Percentiles rank a stretch among this genome's conserved stretches.
phyloP scores from a whole-genome alignment of 2,113 vertebrate genomes.

The Solea solea region DNA sequence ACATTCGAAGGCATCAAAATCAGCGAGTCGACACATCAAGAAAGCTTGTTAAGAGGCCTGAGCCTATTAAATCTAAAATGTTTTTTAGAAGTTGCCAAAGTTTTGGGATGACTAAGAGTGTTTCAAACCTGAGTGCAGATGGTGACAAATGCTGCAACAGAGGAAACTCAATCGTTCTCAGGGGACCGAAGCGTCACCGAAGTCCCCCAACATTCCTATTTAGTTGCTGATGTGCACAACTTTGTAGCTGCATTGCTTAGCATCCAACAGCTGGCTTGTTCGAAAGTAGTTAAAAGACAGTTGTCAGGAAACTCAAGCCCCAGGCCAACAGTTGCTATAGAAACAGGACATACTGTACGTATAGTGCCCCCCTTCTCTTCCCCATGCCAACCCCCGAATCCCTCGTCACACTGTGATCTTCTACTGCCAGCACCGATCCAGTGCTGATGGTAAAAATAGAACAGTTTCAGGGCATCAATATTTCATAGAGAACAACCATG shows the following conservation, averaged over 20 bases:
- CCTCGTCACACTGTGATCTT: conserved; percentile 77
- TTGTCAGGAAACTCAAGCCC: conserved; percentile 71
- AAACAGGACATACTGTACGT: conserved; percentile 76
- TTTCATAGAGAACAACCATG: conserved; percentile 67
- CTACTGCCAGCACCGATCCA: conserved; percentile 74
- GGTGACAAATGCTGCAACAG: conserved; percentile 38
- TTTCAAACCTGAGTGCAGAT: conserved; percentile 21
- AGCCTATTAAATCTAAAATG: conserved; percentile 1
- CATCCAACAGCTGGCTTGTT: conserved; percentile 63
- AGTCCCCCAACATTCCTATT: conserved; percentile 6
- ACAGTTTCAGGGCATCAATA: conserved; percentile 75
- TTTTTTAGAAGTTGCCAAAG: conserved; percentile 27
- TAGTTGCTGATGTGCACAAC: conserved; percentile 32
- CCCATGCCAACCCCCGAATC: conserved; percentile 53
- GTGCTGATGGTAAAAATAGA: conserved; percentile 79
- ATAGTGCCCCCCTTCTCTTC: conserved; percentile 55
- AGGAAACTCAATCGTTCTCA: conserved; percentile 38
- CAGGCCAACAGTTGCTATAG: conserved; percentile 77
- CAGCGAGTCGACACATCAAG: not conserved
- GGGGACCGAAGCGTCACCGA: conserved; percentile 7
- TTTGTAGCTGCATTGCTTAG: conserved; percentile 24
- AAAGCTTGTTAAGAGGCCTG: not conserved
- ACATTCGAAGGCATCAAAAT: not conserved
- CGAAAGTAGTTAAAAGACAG: conserved; percentile 68
- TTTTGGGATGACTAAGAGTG: conserved; percentile 7